phyloP scores from a whole-genome alignment of 2,113 vertebrate genomes.

The Mandrillus leucophaeus region DNA sequence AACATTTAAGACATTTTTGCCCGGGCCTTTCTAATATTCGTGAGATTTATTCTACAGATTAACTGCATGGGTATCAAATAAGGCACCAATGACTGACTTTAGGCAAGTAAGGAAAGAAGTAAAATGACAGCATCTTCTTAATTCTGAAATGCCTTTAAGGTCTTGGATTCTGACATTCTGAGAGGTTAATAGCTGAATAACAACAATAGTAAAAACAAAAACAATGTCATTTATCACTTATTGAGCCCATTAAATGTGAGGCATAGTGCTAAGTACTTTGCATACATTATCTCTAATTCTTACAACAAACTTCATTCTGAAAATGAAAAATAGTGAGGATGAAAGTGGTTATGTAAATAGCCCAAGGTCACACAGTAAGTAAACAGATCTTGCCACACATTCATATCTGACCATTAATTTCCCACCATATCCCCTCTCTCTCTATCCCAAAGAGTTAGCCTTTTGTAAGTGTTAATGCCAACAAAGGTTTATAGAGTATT shows the following conservation, averaged over 20 bases:
- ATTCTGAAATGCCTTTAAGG: background rate
- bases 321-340: slow-evolving; percentile 5
- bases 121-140: background rate
- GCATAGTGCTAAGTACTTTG: background rate
- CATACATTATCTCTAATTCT: background rate
- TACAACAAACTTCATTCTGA: background rate
- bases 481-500: background rate
- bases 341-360: background rate
- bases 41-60: background rate
- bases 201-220: background rate
- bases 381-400: background rate
- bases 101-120: background rate
- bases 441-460: background rate
- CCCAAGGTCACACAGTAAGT: background rate
- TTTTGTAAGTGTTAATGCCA: background rate
- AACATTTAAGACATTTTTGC: background rate
- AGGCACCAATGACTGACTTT: background rate
- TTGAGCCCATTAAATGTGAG: background rate
- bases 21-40: background rate
- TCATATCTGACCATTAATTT: background rate
- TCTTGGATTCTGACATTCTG: background rate
- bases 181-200: background rate
- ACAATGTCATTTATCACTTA: background rate
- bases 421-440: background rate
- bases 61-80: background rate